These are phyloP conservation scores for Coregonus clupeaformis DNA, from an alignment of 2,113 vertebrate species.

Conservation along the genomic window DNA sequence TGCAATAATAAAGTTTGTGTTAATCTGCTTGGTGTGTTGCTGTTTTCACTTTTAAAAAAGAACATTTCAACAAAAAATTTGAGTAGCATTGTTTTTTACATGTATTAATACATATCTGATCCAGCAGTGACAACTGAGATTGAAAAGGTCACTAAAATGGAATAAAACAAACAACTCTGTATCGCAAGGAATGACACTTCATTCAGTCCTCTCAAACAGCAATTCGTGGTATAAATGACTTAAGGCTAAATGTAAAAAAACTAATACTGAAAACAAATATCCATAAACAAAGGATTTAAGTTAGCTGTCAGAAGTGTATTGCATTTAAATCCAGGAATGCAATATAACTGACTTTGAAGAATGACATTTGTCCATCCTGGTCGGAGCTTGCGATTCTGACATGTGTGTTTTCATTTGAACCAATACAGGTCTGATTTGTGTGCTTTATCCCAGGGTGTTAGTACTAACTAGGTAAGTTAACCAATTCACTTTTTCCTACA, in stretches of 20 bases:
- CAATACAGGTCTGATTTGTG: neutral
- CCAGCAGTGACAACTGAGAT: constrained; percentile 47
- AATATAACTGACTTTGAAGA: neutral
- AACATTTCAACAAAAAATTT: too few relatives aligned
- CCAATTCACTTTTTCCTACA: neutral
- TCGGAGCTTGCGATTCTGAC: too few relatives aligned
- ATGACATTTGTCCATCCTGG: too few relatives aligned
- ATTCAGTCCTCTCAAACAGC: neutral
- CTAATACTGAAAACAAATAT: constrained; percentile 39
- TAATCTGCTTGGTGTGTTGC: too few relatives aligned
- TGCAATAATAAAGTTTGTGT: constrained; percentile 19
- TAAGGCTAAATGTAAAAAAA: constrained; percentile 19
- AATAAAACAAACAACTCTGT: too few relatives aligned
- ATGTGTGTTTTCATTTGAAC: neutral
- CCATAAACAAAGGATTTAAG: constrained; percentile 37
- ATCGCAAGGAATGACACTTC: neutral
- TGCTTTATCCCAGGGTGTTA: neutral
- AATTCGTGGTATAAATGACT: neutral
- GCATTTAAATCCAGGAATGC: constrained; percentile 21
- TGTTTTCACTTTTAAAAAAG: too few relatives aligned
- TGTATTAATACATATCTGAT: constrained; percentile 37
- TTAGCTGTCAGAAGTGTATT: neutral
- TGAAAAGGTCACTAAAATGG: constrained; percentile 28
- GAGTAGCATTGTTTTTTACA: too few relatives aligned
- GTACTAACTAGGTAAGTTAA: too few relatives aligned